Base-by-base conservation (phyloP, 2,113 vertebrate species). In the Atractosteus spatula region DNA sequence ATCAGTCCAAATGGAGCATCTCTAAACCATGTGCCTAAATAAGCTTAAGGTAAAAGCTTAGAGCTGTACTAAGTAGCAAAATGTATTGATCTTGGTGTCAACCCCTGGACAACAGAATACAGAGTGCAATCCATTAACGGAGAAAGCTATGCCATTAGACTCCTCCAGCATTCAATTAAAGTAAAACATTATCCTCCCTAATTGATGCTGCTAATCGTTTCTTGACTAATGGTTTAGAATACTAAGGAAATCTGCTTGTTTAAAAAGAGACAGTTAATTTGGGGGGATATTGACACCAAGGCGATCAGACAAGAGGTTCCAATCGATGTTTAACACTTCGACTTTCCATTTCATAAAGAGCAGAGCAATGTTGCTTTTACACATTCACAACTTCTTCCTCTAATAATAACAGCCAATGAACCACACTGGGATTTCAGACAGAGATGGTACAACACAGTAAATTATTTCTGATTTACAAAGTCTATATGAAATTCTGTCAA, bases 201-300 rank as follows among this genome's bases (percentile, higher is more conserved):
- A 79, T 76, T 79, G 78, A 79, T 76, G 78, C 66, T 68, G 78
- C 78, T 79, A 79, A 79, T 79, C 71, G 72, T 75, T 79, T 73
- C 72, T 71, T 76, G 75, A 76, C 75, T 77, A 74, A 71, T 76
- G 75, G 72, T 47, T 71, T 29, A 71, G 71, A 77, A 79, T 76
- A 47, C 51, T 59, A 51, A 79, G 75, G 78, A 74, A 79, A 79
- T 74, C 65, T 69, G 74, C 65, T 43, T 74, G 72, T 64, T 77
- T 77, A 79, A 71, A 72, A 70, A 69, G 73, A 65, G 73, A 61
- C 73, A 56, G 73, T 78, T 78, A 74, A 78, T 78, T 78, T 78
- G 55, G 72, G 67, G 73, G 67, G 71, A 29, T 69, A 16, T 72
- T 66, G 69, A 69, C 73, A 72, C 69, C 55, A 71, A 66, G 68